Percentiles rank a stretch among this genome's conserved stretches.
Evolutionary conservation across 1,140 invertebrate genomes (phyloP).

Genomic region (Diuraphis noxia): DNA sequence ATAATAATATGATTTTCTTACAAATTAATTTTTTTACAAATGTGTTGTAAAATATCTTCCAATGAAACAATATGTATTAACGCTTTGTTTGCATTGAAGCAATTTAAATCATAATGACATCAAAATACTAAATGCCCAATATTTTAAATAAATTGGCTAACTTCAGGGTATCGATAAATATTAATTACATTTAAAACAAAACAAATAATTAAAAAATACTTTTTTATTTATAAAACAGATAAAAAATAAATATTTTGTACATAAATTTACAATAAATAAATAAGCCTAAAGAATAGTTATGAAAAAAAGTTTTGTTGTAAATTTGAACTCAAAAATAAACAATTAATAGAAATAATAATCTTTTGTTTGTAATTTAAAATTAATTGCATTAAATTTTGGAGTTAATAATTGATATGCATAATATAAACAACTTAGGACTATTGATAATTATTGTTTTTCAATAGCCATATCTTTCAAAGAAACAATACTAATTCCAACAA

Average conservation of each 20-base stretch:
- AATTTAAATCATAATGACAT: not conserved
- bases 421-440: not conserved
- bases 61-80: slow-evolving; percentile 11
- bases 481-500: not conserved
- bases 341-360: not conserved
- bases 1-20: not conserved
- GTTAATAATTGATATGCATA: not conserved
- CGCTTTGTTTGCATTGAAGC: not conserved
- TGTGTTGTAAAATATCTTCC: not conserved
- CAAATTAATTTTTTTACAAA: not conserved
- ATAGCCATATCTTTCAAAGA: not conserved
- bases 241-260: slow-evolving; percentile 16
- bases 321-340: not conserved
- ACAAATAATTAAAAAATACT: slow-evolving; percentile 5
- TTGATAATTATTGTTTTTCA: not conserved
- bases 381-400: not conserved
- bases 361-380: not conserved
- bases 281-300: not conserved
- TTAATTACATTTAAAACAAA: not conserved
- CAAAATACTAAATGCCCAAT: not conserved
- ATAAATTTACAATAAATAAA: not conserved
- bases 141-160: not conserved
- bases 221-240: slow-evolving; percentile 29
- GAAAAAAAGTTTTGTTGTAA: not conserved
- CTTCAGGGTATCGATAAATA: not conserved